Base-by-base conservation (phyloP, 2,888 invertebrate species). In the Eurytoma adleriae region DNA sequence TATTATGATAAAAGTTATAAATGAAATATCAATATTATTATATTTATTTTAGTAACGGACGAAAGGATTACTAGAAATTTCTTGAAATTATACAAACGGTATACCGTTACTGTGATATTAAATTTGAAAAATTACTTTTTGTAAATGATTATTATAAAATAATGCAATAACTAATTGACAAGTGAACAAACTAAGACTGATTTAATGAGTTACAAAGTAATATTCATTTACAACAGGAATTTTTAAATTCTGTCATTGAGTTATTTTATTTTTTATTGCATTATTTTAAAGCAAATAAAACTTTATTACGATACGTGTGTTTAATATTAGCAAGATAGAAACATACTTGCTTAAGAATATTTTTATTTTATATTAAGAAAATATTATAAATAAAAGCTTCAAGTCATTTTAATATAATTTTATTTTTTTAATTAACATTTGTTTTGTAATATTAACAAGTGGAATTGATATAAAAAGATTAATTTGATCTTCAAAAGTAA, bases 51-150 rank as follows among this genome's bases (percentile, higher is more conserved):
- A 40, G 40, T 40, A 40, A 40, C 40, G 40, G 40, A 40, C 40
- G 40, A 40, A 40, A 40, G 40, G 40, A 14, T 75, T 64, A 4
- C 18, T 20, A 18, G 16, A 73, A 66, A 59, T 48, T 48, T 59
- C 5, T 20, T 40, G 18, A 48, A 59, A 59, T 40, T n/a, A 1
- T 40, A 48, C 3, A 27, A 18, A 50, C 24, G 59, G 59, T 48
- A 62, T 16, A 16, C 18, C 40, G 14, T 75, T 74, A 59, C 67
- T 75, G 74, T 75, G 67, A 67, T 75, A 40, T 16, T 64, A 73
- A 24, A 18, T n/a, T 69, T 76, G 61, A 76, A 30, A 68, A 61
- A 69, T 59, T 67, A 24, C 50, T 62, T 30, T 20, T 57, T 40
- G 24, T 50, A 40, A 7, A 72, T 64, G n/a, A 54, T 61, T 62